A percentile compares a stretch with the other conserved stretches of the same genome.
Conservation (phyloP, 2,797 vertebrate species). For the Linurgus olivaceus region DNA sequence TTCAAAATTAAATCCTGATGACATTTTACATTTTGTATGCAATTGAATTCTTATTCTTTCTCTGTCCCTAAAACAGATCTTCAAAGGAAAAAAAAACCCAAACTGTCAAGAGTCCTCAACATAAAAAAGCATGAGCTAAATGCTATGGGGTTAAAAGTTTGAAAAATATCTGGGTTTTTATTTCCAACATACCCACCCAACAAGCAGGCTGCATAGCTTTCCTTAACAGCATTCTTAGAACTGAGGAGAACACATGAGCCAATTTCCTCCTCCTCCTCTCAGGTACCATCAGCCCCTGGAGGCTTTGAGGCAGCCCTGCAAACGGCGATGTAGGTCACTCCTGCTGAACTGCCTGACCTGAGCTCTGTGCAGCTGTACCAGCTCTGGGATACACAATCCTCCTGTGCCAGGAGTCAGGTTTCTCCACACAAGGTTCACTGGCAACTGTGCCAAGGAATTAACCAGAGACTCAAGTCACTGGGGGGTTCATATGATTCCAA, state of each 20-base stretch:
- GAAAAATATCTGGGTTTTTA: not conserved
- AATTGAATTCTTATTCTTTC: not conserved
- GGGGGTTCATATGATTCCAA: not conserved
- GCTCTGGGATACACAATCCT: not conserved
- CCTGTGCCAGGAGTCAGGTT: constrained; percentile 22
- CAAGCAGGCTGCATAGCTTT: not conserved
- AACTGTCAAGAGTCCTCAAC: not conserved
- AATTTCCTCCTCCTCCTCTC: not conserved
- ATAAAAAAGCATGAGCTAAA: not conserved
- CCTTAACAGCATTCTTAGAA: not conserved
- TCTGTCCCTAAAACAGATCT: not conserved
- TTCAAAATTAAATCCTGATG: not conserved
- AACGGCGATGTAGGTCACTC: not conserved
- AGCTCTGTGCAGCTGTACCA: not conserved
- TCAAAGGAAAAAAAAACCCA: not conserved
- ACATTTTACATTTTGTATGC: not conserved
- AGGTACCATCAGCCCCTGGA: not conserved
- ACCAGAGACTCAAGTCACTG: not conserved
- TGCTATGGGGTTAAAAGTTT: not conserved
- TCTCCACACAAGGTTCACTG: not conserved
- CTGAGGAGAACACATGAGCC: not conserved
- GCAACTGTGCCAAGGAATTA: not conserved
- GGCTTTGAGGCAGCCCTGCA: not conserved
- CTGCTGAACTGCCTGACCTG: not conserved
- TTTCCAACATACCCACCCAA: not conserved